A percentile compares a stretch with the other conserved stretches of the same genome.
Conservation (phyloP, 2,113 vertebrate genomes). For the Cygnus buccinator region DNA sequence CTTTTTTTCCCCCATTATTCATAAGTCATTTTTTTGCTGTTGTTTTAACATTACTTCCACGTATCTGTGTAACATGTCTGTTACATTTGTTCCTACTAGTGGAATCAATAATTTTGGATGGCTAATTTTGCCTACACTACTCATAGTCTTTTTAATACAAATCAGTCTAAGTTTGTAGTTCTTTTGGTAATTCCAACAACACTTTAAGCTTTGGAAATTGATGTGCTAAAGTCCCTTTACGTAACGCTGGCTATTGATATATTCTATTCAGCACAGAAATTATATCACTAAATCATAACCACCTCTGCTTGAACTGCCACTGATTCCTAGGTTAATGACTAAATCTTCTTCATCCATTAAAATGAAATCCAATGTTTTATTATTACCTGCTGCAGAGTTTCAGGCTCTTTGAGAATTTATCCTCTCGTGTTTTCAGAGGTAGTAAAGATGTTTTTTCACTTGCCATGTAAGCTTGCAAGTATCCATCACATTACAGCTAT, state of each 20-base stretch:
- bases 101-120: neutral
- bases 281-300: neutral
- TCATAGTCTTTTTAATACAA: neutral
- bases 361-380: neutral
- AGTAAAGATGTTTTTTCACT: neutral
- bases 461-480: neutral
- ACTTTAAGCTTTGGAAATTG: neutral
- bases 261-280: neutral
- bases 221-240: neutral
- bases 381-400: neutral
- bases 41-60: neutral
- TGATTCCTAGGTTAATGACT: neutral
- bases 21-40: neutral
- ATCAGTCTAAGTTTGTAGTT: neutral
- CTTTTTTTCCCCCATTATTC: neutral
- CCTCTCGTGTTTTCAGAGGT: neutral
- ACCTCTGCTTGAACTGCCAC: neutral
- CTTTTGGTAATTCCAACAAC: neutral
- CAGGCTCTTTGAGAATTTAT: neutral
- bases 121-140: neutral
- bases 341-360: neutral
- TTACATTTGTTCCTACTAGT: neutral
- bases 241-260: neutral
- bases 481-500: neutral
- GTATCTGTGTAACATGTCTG: neutral